Conservation (phyloP, 92 coral and sea anemone species). For the Hydrozoanthus gracilis region DNA sequence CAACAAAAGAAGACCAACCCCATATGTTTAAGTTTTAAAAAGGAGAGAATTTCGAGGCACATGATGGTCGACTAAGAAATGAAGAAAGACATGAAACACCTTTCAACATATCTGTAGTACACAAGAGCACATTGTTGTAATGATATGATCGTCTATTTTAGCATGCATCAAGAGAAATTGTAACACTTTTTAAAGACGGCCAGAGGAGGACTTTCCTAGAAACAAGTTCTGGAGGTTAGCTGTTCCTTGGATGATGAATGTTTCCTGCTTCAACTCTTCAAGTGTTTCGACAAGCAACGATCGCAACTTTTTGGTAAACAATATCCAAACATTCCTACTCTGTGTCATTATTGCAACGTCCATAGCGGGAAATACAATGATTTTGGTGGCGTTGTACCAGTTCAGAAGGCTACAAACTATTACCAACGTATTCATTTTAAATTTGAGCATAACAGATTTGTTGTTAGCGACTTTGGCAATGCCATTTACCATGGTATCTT, state of each 20-base stretch:
- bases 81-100: no score
- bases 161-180: no score
- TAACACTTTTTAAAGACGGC: no score
- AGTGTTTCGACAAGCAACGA: background rate
- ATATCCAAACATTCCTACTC: constrained; percentile 64
- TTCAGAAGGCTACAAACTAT: constrained; percentile 73
- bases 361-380: constrained; percentile 66
- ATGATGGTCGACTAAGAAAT: no score
- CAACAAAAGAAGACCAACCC: no score
- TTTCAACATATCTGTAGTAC: no score
- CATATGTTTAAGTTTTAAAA: no score
- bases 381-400: constrained; percentile 71
- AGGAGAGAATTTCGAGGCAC: no score
- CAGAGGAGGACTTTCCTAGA: no score
- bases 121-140: no score
- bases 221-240: no score
- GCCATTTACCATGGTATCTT: constrained; percentile 86
- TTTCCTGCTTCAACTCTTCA: constrained; percentile 1
- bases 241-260: background rate
- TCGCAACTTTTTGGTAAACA: constrained; percentile 32
- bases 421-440: constrained; percentile 85
- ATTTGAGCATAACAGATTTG: constrained; percentile 76
- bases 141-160: no score
- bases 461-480: constrained; percentile 71
- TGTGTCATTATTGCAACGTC: constrained; percentile 67